These are phyloP conservation scores for Leptopterna dolabrata DNA, from an alignment of 2,888 invertebrate genomes.

Conservation along the genomic window DNA sequence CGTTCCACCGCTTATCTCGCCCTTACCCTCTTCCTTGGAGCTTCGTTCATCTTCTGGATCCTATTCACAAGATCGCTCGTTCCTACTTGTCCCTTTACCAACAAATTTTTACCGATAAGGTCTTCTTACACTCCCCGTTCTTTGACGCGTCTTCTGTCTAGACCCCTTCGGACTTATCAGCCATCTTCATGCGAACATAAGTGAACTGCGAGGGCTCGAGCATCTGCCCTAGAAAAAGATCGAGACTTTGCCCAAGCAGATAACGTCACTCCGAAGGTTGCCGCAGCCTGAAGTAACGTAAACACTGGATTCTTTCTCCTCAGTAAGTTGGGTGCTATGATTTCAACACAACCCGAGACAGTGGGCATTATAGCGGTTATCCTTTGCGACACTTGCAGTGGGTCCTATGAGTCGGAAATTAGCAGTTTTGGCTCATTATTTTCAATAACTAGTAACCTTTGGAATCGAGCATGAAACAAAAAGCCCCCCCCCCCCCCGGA, in stretches of 20 bases:
- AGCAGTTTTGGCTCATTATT: too few relatives aligned
- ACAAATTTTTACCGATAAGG: neutral
- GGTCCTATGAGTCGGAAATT: too few relatives aligned
- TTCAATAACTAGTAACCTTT: too few relatives aligned
- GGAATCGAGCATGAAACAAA: too few relatives aligned
- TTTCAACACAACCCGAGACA: too few relatives aligned
- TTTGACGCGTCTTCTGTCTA: neutral
- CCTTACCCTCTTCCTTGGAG: neutral
- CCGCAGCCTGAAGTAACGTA: neutral
- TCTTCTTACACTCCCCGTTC: neutral
- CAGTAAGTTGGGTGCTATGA: too few relatives aligned
- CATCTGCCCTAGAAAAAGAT: neutral
- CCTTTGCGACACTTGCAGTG: too few relatives aligned
- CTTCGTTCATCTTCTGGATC: neutral
- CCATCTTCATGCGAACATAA: neutral
- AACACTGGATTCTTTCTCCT: too few relatives aligned
- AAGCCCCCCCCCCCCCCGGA: too few relatives aligned
- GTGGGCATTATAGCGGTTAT: too few relatives aligned
- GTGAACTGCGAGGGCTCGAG: neutral
- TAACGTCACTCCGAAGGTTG: neutral
- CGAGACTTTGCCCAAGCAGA: neutral
- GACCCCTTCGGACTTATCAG: neutral
- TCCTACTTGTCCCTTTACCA: neutral
- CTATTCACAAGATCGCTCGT: neutral
- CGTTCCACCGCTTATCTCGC: conserved; percentile 10